phyloP scores from a whole-genome alignment of 2,113 vertebrate species.

The Python bivittatus region DNA sequence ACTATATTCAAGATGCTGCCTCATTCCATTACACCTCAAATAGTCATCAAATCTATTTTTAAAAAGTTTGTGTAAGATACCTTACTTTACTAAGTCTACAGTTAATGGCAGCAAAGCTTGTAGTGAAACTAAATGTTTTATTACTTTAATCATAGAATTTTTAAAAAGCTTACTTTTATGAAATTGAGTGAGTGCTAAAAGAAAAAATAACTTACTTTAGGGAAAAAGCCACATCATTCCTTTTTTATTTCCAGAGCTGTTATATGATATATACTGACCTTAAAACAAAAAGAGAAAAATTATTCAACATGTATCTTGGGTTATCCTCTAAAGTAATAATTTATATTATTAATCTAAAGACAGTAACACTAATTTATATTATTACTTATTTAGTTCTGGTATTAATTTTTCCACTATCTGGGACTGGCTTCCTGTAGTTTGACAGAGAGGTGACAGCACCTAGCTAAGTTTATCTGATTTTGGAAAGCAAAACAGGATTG shows the following conservation, averaged over 20 bases:
- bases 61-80: background rate
- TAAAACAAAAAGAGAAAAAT: background rate
- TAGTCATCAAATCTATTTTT: background rate
- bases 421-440: background rate
- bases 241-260: constrained; percentile 20
- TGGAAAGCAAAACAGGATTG: background rate
- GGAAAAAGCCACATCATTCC: background rate
- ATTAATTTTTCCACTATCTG: background rate
- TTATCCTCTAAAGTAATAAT: background rate
- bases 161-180: background rate
- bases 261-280: constrained; percentile 11
- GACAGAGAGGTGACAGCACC: background rate
- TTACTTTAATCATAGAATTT: background rate
- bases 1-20: background rate
- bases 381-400: background rate
- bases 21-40: background rate
- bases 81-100: background rate
- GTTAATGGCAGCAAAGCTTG: background rate
- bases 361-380: background rate
- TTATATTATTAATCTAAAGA: background rate
- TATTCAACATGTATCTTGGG: background rate
- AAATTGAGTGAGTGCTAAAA: background rate
- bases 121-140: background rate
- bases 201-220: constrained; percentile 7
- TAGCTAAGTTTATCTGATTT: background rate